These are phyloP conservation scores for Hylaeus anthracinus DNA, from an alignment of 1,140 invertebrate genomes.

Conservation along the genomic window DNA sequence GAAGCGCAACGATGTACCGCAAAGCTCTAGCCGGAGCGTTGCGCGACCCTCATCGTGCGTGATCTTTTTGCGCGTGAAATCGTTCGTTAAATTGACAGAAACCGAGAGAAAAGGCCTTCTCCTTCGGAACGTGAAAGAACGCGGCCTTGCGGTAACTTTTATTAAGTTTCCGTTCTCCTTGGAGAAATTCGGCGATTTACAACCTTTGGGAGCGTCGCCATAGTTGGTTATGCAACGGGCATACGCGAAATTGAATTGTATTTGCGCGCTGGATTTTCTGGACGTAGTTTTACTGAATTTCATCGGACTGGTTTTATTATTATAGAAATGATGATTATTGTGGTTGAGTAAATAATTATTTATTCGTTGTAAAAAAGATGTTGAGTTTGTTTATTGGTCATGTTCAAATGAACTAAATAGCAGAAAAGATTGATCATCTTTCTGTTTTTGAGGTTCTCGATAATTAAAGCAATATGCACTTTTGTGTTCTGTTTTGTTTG, in stretches of 20 bases:
- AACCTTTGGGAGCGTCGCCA: too few relatives aligned
- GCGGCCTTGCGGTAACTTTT: not conserved
- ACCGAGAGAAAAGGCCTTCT: not conserved
- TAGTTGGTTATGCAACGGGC: not conserved
- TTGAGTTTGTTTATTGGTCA: too few relatives aligned
- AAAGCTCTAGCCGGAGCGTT: not conserved
- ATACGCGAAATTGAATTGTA: not conserved
- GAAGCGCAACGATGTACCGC: conserved; percentile 5
- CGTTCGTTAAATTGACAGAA: conserved; percentile 26
- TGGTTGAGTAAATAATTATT: too few relatives aligned
- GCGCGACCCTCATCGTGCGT: not conserved
- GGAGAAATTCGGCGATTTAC: not conserved
- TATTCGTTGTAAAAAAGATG: too few relatives aligned
- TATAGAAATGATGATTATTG: too few relatives aligned
- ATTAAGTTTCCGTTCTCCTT: conserved; percentile 2
- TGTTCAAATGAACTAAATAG: too few relatives aligned
- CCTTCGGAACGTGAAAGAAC: not conserved
- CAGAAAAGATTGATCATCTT: too few relatives aligned
- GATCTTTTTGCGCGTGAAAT: conserved; percentile 28
- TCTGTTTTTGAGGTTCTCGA: too few relatives aligned
- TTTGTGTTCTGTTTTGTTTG: too few relatives aligned
- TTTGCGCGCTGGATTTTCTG: not conserved
- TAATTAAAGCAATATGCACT: too few relatives aligned
- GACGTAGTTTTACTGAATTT: not conserved
- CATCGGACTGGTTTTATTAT: not conserved